Evolutionary conservation across 2,888 invertebrate species (phyloP).

Genomic region (Lepidocyrtinus sp.): DNA sequence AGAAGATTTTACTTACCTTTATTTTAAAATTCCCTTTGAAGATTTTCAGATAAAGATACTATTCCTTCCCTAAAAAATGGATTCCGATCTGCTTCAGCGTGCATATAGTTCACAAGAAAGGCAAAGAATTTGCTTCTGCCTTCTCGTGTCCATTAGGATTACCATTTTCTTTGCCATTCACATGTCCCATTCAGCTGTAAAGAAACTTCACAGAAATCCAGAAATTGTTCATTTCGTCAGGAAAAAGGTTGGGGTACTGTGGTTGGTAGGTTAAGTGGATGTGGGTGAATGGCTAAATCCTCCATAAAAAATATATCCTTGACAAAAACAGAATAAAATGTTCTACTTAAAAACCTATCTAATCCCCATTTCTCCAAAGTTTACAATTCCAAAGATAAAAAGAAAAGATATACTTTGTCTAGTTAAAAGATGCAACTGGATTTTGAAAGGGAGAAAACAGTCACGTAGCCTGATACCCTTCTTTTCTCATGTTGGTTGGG

Average conservation of each 20-base stretch:
- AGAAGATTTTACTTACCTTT: conserved; percentile 17
- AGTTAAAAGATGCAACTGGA: neutral
- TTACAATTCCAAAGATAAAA: neutral
- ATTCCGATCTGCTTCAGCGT: neutral
- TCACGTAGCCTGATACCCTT: conserved; percentile 30
- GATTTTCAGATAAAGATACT: neutral
- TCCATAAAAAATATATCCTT: neutral
- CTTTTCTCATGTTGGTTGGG: conserved; percentile 26
- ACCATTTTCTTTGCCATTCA: neutral
- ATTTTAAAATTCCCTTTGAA: conserved; percentile 40
- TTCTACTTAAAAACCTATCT: neutral
- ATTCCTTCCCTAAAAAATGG: neutral
- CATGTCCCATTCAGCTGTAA: conserved; percentile 36
- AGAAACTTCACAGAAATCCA: conserved; percentile 18
- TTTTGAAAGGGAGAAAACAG: neutral
- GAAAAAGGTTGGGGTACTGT: neutral
- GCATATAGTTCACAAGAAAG: neutral
- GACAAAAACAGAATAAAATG: neutral
- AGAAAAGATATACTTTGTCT: neutral
- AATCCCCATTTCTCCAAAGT: neutral
- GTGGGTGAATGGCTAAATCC: conserved; percentile 29
- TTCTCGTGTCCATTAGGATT: conserved; percentile 19
- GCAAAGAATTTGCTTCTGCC: neutral
- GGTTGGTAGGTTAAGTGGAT: conserved; percentile 45
- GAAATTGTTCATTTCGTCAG: neutral